Percentiles rank a stretch among this genome's conserved stretches.
Evolutionary conservation across 2,888 invertebrate species (phyloP).

Genomic region (Eremobia ochroleuca): DNA sequence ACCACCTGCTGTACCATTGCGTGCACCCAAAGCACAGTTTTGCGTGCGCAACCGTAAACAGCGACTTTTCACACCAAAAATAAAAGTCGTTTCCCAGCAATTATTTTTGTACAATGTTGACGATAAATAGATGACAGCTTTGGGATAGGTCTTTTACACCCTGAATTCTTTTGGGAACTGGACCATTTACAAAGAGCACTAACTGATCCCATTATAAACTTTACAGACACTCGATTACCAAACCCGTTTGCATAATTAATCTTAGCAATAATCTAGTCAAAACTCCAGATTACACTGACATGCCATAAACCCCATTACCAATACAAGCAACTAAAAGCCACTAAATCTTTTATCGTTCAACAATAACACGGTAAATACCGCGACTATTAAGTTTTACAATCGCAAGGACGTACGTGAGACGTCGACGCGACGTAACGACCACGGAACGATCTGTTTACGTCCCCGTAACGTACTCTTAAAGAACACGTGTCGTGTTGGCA

Average conservation of each 20-base stretch:
- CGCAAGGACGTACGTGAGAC: constrained; percentile 60
- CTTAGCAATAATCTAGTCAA: not conserved
- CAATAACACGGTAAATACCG: constrained; percentile 64
- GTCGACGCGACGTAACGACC: constrained; percentile 67
- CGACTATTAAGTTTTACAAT: constrained; percentile 69
- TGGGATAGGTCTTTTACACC: too few species aligned
- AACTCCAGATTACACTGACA: not conserved
- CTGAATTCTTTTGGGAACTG: too few species aligned
- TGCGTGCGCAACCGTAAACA: not conserved
- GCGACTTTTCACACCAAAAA: not conserved
- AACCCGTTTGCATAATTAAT: not conserved
- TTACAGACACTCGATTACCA: not conserved
- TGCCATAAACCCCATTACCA: constrained; percentile 17
- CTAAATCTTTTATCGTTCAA: constrained; percentile 56
- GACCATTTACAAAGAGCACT: not conserved
- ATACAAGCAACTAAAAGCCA: constrained; percentile 19
- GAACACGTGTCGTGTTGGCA: constrained; percentile 71
- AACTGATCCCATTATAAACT: not conserved
- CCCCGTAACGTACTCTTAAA: constrained; percentile 76
- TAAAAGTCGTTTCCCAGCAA: not conserved
- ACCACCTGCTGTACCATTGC: too few species aligned
- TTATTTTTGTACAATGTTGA: not conserved
- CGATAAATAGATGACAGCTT: too few species aligned
- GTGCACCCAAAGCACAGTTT: too few species aligned
- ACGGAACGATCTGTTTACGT: constrained; percentile 76